These are phyloP conservation scores for Pelecanoides urinatrix DNA, from an alignment of 2,113 vertebrate species.

Conservation along the genomic window DNA sequence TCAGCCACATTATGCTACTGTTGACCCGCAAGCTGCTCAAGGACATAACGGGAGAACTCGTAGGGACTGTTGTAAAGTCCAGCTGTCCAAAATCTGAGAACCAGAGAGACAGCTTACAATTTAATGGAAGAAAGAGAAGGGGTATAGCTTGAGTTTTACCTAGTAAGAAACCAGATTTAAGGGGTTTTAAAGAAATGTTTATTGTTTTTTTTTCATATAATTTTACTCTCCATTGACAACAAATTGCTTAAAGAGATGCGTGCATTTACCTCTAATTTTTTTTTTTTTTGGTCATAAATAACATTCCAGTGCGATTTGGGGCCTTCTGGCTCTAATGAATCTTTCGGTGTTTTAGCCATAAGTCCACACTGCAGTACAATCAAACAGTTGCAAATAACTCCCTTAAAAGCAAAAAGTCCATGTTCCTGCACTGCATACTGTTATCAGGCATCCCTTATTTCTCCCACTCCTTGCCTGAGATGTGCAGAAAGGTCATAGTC, in stretches of 20 bases:
- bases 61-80: background rate
- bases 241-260: background rate
- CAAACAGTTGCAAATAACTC: background rate
- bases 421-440: background rate
- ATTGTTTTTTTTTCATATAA: background rate
- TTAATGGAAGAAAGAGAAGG: background rate
- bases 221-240: background rate
- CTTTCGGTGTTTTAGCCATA: background rate
- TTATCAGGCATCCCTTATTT: background rate
- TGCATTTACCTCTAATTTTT: background rate
- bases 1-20: background rate
- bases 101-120: background rate
- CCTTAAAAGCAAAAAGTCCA: background rate
- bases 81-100: background rate
- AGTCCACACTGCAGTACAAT: background rate
- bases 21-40: background rate
- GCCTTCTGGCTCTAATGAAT: background rate
- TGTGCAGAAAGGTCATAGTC: background rate
- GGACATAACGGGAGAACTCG: fast-evolving
- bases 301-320: background rate
- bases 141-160: background rate
- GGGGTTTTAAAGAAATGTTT: background rate
- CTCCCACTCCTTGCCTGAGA: background rate
- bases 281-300: background rate
- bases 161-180: background rate